These are phyloP conservation scores for Drosophila koepferae DNA, from an alignment of 2,888 invertebrate genomes.

Conservation along the genomic window DNA sequence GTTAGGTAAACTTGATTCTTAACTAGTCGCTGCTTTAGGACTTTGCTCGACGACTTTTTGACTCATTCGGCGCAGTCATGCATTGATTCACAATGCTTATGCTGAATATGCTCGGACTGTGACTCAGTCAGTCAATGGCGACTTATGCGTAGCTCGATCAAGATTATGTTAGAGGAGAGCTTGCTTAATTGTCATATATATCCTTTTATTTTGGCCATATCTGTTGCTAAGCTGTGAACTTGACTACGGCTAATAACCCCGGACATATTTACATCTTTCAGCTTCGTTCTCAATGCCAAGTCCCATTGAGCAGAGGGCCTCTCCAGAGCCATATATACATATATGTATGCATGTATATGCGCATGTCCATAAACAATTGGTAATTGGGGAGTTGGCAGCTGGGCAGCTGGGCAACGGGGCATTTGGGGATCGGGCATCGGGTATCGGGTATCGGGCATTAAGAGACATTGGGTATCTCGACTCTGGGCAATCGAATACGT, in stretches of 20 bases:
- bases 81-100: conserved; percentile 27
- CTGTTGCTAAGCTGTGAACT: conserved; percentile 19
- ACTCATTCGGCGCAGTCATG: conserved; percentile 22
- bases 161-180: not conserved
- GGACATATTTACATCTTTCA: conserved; percentile 1
- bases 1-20: not conserved
- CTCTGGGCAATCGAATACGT: conserved; percentile 43
- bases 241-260: conserved; percentile 39
- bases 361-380: conserved; percentile 19
- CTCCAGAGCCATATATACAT: conserved; percentile 21
- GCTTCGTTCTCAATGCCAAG: conserved; percentile 35
- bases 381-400: conserved; percentile 15
- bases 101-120: conserved; percentile 37
- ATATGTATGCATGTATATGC: conserved; percentile 4
- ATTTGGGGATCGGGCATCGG: conserved; percentile 11
- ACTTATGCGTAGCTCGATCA: not conserved
- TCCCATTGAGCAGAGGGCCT: conserved; percentile 20
- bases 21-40: conserved; percentile 7
- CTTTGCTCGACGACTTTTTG: conserved; percentile 11
- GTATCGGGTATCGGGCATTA: conserved; percentile 15
- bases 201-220: not conserved
- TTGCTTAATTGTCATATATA: not conserved
- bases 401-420: conserved; percentile 8
- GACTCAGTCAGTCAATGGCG: conserved; percentile 15
- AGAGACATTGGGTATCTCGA: conserved; percentile 1